phyloP scores from a whole-genome alignment of 2,888 invertebrate species.

The Ectropis crepuscularia region DNA sequence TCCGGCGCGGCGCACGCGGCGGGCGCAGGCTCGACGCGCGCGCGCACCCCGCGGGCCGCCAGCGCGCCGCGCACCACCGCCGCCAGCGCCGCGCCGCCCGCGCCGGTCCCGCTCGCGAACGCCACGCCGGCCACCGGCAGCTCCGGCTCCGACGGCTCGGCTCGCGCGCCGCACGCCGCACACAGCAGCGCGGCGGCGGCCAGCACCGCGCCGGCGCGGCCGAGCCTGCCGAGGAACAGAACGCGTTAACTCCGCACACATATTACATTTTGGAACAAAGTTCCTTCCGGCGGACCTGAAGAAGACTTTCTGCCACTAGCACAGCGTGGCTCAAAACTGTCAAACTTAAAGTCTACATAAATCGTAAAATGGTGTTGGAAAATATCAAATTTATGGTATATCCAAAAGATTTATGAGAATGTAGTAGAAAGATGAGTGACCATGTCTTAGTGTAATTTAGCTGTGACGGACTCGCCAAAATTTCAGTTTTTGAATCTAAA shows the following conservation, averaged over 20 bases:
- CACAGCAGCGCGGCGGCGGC: not conserved
- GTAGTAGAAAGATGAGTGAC: no score
- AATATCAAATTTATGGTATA: no score
- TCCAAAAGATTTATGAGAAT: no score
- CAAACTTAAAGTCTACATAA: no score
- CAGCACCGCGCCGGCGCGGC: not conserved
- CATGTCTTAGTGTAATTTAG: no score
- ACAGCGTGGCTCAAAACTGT: no score
- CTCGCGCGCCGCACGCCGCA: not conserved
- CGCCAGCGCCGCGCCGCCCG: slow-evolving; percentile 23
- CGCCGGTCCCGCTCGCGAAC: slow-evolving; percentile 12
- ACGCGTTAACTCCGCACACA: not conserved
- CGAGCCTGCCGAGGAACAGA: not conserved
- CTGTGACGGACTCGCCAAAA: no score
- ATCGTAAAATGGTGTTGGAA: no score
- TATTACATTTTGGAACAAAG: no score
- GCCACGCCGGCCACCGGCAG: slow-evolving; percentile 9
- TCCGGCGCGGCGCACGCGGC: slow-evolving; percentile 27
- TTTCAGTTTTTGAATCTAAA: no score
- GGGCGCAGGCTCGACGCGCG: slow-evolving; percentile 17
- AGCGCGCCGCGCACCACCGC: slow-evolving; percentile 40
- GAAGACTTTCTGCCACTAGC: no score
- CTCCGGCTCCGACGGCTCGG: not conserved
- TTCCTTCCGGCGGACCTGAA: no score
- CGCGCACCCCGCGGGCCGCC: slow-evolving; percentile 36